Conservation (phyloP, 1,140 invertebrate species). For the Daktulosphaira vitifoliae region DNA sequence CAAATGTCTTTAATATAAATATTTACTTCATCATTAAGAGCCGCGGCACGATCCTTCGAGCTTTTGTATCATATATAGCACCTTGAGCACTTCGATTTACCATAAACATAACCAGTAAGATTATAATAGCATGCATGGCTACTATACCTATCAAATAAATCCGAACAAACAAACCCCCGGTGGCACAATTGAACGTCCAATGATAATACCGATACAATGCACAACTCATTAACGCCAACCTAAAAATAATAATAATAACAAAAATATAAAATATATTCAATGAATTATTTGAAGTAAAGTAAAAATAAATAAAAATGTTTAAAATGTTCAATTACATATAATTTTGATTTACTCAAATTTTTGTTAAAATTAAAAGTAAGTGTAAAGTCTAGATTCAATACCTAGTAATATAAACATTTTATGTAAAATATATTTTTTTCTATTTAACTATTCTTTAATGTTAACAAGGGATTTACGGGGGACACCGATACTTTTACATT, state of each 20-base stretch:
- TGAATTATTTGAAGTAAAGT: no score
- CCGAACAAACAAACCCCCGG: constrained; percentile 57
- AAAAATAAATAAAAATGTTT: no score
- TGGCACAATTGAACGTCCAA: constrained; percentile 53
- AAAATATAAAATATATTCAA: constrained; percentile 1
- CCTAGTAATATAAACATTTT: no score
- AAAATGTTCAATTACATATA: no score
- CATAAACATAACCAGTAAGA: constrained; percentile 54
- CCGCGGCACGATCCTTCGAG: constrained; percentile 55
- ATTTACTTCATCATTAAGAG: constrained; percentile 57
- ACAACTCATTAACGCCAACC: constrained; percentile 56
- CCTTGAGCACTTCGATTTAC: constrained; percentile 60
- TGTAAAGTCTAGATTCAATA: no score
- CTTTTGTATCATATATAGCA: constrained; percentile 59
- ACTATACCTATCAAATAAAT: constrained; percentile 58
- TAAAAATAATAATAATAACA: constrained; percentile 42
- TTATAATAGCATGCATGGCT: constrained; percentile 51
- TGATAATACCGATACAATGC: constrained; percentile 55
- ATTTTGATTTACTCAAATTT: no score
- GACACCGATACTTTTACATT: no score
- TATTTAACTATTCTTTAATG: no score
- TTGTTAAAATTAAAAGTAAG: no score
- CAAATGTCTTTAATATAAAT: not conserved
- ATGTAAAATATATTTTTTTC: no score
- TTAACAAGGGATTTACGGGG: no score